Percentiles rank a stretch among this genome's conserved stretches.
These are phyloP conservation scores for Leucosticte australis DNA, from an alignment of 2,113 vertebrate genomes.

Conservation along the genomic window DNA sequence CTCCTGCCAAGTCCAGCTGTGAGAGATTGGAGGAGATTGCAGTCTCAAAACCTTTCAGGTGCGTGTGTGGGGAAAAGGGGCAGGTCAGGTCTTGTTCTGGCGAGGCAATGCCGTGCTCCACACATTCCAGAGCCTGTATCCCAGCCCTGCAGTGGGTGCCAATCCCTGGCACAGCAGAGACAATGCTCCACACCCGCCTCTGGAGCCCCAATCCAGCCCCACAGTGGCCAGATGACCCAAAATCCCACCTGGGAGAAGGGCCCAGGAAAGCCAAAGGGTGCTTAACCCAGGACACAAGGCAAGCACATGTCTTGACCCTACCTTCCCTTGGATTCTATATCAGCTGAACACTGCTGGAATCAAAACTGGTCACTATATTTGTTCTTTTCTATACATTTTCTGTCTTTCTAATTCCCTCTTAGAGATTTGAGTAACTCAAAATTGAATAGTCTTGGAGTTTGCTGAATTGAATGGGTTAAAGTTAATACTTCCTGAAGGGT, in stretches of 20 bases:
- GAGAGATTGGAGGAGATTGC: not conserved
- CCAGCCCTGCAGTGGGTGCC: not conserved
- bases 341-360: not conserved
- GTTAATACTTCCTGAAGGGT: not conserved
- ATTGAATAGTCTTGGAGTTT: not conserved
- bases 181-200: not conserved
- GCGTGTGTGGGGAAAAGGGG: not conserved
- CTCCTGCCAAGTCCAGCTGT: not conserved
- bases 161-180: not conserved
- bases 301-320: no score
- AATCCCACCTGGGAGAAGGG: not conserved
- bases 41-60: rapidly evolving
- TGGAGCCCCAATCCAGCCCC: not conserved
- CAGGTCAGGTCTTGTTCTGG: not conserved
- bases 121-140: not conserved
- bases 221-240: rapidly evolving
- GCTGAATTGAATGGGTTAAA: not conserved
- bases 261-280: not conserved
- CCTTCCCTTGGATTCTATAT: not conserved
- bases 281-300: rapidly evolving
- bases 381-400: not conserved
- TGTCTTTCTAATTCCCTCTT: not conserved
- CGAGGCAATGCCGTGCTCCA: not conserved
- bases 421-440: not conserved
- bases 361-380: not conserved